phyloP scores from a whole-genome alignment of 2,113 vertebrate species.

The Amblyornis subalaris region DNA sequence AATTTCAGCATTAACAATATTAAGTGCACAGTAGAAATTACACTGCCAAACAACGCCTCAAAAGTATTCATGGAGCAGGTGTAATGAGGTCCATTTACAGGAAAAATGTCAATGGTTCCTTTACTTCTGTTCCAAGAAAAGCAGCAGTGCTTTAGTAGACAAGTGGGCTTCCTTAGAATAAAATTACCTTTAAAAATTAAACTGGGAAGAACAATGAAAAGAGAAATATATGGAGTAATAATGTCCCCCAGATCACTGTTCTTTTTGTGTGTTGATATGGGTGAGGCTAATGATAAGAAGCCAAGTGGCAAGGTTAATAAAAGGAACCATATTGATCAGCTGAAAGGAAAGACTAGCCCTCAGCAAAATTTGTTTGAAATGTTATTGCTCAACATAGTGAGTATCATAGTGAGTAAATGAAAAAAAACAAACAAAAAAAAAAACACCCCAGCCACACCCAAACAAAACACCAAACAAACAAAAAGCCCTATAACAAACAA shows the following conservation, averaged over 20 bases:
- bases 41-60: neutral
- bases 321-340: neutral
- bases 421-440: neutral
- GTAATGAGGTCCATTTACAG: neutral
- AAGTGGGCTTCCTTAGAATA: neutral
- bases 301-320: neutral
- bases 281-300: neutral
- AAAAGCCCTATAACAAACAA: fast-evolving
- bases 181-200: neutral
- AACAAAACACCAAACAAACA: neutral
- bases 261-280: neutral
- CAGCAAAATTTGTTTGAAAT: neutral
- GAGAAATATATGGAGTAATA: neutral
- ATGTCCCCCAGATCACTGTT: neutral
- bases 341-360: neutral
- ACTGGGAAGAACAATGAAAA: neutral
- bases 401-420: neutral
- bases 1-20: constrained; percentile 45
- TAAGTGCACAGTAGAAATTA: neutral
- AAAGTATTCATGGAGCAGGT: neutral
- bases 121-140: neutral
- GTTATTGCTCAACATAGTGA: neutral
- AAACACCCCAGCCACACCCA: neutral
- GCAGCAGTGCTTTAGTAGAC: neutral
- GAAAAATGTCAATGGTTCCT: neutral